Conservation (phyloP, 2,113 vertebrate species). For the Prochilodus magdalenae region DNA sequence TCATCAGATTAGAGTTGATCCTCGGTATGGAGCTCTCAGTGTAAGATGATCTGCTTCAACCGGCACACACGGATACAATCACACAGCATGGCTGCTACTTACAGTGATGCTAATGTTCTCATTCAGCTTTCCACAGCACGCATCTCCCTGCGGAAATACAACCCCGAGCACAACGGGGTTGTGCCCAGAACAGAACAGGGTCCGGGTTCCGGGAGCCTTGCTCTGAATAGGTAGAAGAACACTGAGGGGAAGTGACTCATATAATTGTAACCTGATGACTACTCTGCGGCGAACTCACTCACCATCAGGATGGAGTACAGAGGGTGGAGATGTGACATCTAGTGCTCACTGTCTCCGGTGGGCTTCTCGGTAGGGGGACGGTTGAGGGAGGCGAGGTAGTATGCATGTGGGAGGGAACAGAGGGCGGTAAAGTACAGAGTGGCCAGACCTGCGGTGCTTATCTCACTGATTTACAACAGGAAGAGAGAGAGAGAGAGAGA, state of each 20-base stretch:
- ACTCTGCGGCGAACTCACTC: not conserved
- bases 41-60: too few relatives aligned
- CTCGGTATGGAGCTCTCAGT: too few relatives aligned
- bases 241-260: not conserved
- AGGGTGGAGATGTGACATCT: too few relatives aligned
- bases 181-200: not conserved
- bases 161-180: too few relatives aligned
- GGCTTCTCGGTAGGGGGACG: not conserved
- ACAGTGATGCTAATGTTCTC: too few relatives aligned
- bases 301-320: not conserved
- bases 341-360: not conserved
- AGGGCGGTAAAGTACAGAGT: conserved; percentile 23
- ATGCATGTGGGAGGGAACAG: not conserved
- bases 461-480: conserved; percentile 42
- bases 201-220: not conserved
- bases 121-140: too few relatives aligned
- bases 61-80: too few relatives aligned
- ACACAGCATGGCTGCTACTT: too few relatives aligned
- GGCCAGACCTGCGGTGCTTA: conserved; percentile 25
- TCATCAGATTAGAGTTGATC: too few relatives aligned
- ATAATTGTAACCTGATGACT: not conserved
- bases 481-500: conserved; percentile 25
- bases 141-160: too few relatives aligned
- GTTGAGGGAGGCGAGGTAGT: not conserved
- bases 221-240: not conserved